phyloP scores from a whole-genome alignment of 2,113 vertebrate genomes.

The Chloropsis hardwickii region DNA sequence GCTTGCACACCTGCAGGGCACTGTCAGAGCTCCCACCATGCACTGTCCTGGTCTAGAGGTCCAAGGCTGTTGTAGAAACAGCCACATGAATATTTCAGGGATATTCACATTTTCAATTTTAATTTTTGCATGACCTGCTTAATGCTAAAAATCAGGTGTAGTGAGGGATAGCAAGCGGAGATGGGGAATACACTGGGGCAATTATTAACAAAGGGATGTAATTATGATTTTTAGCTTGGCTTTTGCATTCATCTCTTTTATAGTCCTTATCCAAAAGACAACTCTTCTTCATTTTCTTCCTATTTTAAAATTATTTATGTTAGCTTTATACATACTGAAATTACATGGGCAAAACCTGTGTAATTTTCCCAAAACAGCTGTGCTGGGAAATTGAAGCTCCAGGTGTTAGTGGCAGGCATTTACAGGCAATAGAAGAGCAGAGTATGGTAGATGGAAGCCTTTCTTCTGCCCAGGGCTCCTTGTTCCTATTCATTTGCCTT shows the following conservation, averaged over 20 bases:
- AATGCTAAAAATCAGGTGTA: not conserved
- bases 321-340: not conserved
- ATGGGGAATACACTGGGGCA: not conserved
- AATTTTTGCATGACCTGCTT: not conserved
- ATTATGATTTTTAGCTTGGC: not conserved
- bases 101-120: not conserved
- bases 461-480: not conserved
- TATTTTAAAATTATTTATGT: not conserved
- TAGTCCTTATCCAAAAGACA: not conserved
- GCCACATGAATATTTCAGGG: not conserved
- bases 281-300: not conserved
- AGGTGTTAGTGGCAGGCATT: not conserved
- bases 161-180: not conserved
- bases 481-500: not conserved
- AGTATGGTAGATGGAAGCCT: accelerated
- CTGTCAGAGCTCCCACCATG: not conserved
- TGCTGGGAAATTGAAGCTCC: not conserved
- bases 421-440: not conserved
- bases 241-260: not conserved
- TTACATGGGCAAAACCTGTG: not conserved
- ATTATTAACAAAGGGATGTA: not conserved
- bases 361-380: not conserved
- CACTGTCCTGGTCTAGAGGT: not conserved
- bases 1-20: accelerated
- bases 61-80: not conserved